Evolutionary conservation across 2,797 vertebrate species (phyloP).

Genomic region (Argyrosomus regius): DNA sequence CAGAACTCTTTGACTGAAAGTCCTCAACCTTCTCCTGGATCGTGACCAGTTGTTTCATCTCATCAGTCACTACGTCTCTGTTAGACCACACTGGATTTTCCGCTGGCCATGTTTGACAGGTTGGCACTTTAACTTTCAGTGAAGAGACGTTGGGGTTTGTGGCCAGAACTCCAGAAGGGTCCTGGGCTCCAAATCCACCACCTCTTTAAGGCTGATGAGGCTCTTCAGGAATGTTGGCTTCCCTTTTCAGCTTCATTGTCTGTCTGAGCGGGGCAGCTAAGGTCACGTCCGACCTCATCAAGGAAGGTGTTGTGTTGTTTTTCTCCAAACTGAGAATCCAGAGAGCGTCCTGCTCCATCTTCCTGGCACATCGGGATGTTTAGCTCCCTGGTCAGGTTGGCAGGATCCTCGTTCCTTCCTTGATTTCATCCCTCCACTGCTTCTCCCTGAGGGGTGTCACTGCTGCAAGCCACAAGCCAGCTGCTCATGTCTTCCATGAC

Average conservation of each 20-base stretch:
- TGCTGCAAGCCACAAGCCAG: constrained; percentile 39
- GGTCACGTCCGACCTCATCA: constrained; percentile 41
- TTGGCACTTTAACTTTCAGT: not conserved
- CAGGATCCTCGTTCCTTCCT: constrained; percentile 27
- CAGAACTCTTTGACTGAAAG: constrained; percentile 13
- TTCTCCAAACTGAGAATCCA: constrained; percentile 8
- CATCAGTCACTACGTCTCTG: not conserved
- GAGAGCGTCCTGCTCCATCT: not conserved
- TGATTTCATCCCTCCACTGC: constrained; percentile 35
- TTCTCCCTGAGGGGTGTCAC: constrained; percentile 19
- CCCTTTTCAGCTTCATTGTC: constrained; percentile 5
- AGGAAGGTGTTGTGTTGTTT: constrained; percentile 40
- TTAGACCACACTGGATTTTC: not conserved
- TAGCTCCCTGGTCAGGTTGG: constrained; percentile 43
- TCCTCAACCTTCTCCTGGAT: not conserved
- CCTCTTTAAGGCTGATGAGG: constrained; percentile 12
- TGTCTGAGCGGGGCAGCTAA: not conserved
- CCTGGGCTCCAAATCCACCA: not conserved
- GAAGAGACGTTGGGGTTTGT: not conserved
- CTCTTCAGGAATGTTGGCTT: constrained; percentile 32
- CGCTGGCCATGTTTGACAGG: not conserved
- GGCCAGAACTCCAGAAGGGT: constrained; percentile 20
- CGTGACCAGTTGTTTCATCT: not conserved
- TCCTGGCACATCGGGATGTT: constrained; percentile 27
- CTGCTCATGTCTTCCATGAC: constrained; percentile 51